Evolutionary conservation across 2,113 vertebrate species (phyloP), one percentile per base, ranked within the genome.

Genomic region (Harpagus bidentatus): DNA sequence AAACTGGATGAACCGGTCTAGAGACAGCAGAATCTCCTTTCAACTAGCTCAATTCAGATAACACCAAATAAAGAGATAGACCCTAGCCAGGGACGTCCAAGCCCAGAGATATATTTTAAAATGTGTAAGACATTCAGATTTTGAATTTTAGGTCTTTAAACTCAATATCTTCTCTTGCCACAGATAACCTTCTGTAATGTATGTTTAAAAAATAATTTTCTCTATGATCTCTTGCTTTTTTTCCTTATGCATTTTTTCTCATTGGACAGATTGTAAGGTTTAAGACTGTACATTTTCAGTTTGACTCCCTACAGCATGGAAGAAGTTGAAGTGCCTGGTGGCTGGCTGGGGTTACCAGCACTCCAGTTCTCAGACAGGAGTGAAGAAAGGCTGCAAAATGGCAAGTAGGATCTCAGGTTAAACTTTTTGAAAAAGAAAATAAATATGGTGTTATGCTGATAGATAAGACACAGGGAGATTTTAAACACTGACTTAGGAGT

Each of bases 11-110:
- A 92, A 86, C 48, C 87, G 0, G 0, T 92, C 79, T 82, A 48
- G 79, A 93, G 63, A 52, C 67, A 92, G 59, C 42, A 71, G 82
- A 81, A 90, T 86, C 55, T 90, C 45, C 90, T 93, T 92, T 90
- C 77, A 86, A 47, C 69, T 79, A 45, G 56, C 94, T 93, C 76
- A 81, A 2, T 81, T 73, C 47, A 67, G 79, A 55, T 78, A 95
- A 80, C 31, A 52, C 50, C 63, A 63, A 86, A 73, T 11, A 70
- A 43, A 77, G 53, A 62, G 66, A 58, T 0, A 86, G 61, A 73
- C 38, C 38, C 16, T 31, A 78, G 76, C 63, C 76, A 81, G 59
- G 74, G 76, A 47, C 2, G 7, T 63, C 32, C 0, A 4, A 83
- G n/a, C 25, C 38, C 52, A 63, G 38, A 90, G 36, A 66, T 18